Evolutionary conservation across 2,888 invertebrate genomes (phyloP).

Genomic region (Tyria jacobaeae): DNA sequence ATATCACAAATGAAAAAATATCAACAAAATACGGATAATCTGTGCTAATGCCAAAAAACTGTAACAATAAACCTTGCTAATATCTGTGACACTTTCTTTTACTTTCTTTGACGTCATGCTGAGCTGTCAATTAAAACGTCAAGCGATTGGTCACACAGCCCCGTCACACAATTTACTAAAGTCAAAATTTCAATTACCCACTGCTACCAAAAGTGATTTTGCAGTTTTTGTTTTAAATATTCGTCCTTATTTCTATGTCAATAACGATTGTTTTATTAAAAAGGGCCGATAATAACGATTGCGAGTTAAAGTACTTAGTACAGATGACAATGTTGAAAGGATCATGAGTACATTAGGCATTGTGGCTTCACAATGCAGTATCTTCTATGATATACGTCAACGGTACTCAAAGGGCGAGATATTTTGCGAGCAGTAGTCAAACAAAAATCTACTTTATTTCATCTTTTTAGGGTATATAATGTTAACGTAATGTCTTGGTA

Average conservation of each 20-base stretch:
- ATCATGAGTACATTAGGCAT: slow-evolving; percentile 83
- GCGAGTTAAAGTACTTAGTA: slow-evolving; percentile 75
- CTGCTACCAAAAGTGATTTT: neutral
- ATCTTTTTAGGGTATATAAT: slow-evolving; percentile 26
- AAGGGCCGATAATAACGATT: slow-evolving; percentile 27
- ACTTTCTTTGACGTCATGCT: slow-evolving; percentile 63
- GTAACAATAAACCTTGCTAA: slow-evolving; percentile 26
- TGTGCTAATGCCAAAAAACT: slow-evolving; percentile 28
- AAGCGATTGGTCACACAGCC: slow-evolving; percentile 72
- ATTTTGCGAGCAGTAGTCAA: slow-evolving; percentile 6
- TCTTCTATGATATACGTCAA: slow-evolving; percentile 74
- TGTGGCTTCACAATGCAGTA: slow-evolving; percentile 72
- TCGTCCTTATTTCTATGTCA: slow-evolving; percentile 24
- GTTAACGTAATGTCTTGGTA: slow-evolving; percentile 15
- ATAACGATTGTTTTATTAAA: neutral
- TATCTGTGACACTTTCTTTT: slow-evolving; percentile 45
- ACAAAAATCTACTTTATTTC: slow-evolving; percentile 40
- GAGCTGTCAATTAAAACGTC: slow-evolving; percentile 69
- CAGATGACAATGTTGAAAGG: slow-evolving; percentile 82
- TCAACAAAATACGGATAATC: slow-evolving; percentile 22
- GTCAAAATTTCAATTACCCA: slow-evolving; percentile 78
- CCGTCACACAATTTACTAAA: slow-evolving; percentile 82
- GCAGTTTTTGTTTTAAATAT: slow-evolving; percentile 19
- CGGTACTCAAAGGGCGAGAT: slow-evolving; percentile 57
- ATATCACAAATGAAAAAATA: slow-evolving; percentile 16